A percentile compares a stretch with the other conserved stretches of the same genome.
Conservation (phyloP, 2,113 vertebrate species). For the Pteruthius melanotis region DNA sequence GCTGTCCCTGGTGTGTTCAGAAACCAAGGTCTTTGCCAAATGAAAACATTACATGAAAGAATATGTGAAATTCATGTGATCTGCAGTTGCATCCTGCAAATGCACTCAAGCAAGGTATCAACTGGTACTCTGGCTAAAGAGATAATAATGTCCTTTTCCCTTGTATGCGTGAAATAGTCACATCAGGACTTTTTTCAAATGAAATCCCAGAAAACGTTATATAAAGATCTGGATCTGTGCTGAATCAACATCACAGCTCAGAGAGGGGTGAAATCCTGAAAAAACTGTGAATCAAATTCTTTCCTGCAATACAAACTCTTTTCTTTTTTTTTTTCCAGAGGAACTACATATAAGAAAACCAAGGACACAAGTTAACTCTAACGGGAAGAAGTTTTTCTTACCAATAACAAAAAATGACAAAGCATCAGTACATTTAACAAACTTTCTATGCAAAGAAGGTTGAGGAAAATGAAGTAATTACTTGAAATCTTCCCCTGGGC, state of each 20-base stretch:
- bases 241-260: not conserved
- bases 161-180: not conserved
- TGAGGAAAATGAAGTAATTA: not conserved
- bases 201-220: not conserved
- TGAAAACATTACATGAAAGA: not conserved
- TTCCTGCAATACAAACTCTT: not conserved
- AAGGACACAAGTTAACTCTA: not conserved
- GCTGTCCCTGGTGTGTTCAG: not conserved
- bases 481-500: not conserved
- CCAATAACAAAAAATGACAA: not conserved
- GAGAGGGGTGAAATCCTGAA: not conserved
- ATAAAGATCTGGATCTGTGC: not conserved
- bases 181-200: not conserved
- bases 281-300: not conserved
- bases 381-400: not conserved
- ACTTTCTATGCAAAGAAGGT: not conserved
- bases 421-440: not conserved
- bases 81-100: not conserved
- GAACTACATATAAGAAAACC: not conserved
- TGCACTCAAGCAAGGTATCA: not conserved
- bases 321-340: not conserved
- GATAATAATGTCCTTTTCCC: not conserved
- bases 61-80: not conserved
- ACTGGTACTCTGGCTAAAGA: not conserved
- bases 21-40: not conserved